Evolutionary conservation across 2,113 vertebrate species (phyloP), one percentile per base, ranked within the genome.

Genomic region (Rhizomys pruinosus): DNA sequence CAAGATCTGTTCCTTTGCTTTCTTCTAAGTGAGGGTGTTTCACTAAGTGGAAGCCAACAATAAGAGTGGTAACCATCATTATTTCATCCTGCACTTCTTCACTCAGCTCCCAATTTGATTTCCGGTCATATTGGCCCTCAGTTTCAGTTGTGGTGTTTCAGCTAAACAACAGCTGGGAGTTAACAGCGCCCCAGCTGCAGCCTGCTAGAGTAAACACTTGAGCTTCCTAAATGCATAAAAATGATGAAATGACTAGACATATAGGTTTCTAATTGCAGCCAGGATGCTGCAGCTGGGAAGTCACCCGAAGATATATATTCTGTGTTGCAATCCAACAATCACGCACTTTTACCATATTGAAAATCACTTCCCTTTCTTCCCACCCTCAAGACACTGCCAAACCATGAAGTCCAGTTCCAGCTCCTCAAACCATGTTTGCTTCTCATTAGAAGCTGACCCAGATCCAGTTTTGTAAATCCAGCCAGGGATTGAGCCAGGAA

Each of bases 111-210:
- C 73, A 96, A 79, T 91, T n/a, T 73, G 84, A 93, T 90, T 97
- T 97, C 97, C 86, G 42, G 96, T 97, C 17, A 90, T 94, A 92
- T 95, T 98, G 97, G 59, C 74, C 80, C 59, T 37, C 92, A 72
- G 1, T 69, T 96, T 97, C 84, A 96, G 96, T 88, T 68, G 9
- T 91, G 92, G 95, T 77, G 79, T 95, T 95, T 96, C 96, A 98
- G 93, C 90, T 94, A 82, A 80, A 5, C 88, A 96, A 97, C 98
- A 98, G 98, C 98, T 98, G 98, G 97, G 89, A 84, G 89, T 89
- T 97, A 97, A 44, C 90, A 92, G 91, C 94, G 73, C 81, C 93
- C 95, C 98, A 98, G 98, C 97, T 98, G 98, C 96, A 96, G 96
- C 74, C 97, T 95, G 96, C 95, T 80, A 55, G 80, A 84, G 92